A percentile compares a stretch with the other conserved stretches of the same genome.
Conservation (phyloP, 2,888 invertebrate genomes). For the Megamerina dolium region DNA sequence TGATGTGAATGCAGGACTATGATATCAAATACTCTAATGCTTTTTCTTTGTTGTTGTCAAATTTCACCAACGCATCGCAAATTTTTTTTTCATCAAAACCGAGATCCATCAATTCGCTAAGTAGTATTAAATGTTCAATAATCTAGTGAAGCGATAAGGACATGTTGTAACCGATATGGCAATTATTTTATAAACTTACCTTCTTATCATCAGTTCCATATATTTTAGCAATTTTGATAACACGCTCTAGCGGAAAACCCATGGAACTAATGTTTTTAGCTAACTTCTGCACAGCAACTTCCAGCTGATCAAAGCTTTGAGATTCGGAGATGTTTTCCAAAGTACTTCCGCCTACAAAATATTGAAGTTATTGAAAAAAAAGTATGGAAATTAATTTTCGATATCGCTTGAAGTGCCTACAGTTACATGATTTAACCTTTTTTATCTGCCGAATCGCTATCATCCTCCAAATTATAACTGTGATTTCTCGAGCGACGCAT, state of each 20-base stretch:
- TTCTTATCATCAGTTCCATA: constrained; percentile 80
- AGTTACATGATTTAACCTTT: too few species aligned
- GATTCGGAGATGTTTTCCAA: not conserved
- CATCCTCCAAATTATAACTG: constrained; percentile 50
- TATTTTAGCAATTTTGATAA: constrained; percentile 70
- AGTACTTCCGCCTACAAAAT: not conserved
- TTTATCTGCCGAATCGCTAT: too few species aligned
- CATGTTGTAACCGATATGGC: not conserved
- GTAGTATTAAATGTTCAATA: constrained; percentile 73
- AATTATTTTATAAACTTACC: constrained; percentile 49
- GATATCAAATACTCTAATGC: constrained; percentile 77
- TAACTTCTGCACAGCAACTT: constrained; percentile 56
- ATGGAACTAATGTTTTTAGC: constrained; percentile 73
- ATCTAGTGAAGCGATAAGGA: constrained; percentile 53
- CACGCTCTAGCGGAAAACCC: constrained; percentile 81
- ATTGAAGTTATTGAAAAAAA: too few species aligned
- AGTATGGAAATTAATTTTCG: too few species aligned
- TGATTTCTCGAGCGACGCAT: constrained; percentile 53
- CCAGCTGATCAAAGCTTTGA: constrained; percentile 15
- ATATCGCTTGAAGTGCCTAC: too few species aligned
- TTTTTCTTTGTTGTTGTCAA: constrained; percentile 77
- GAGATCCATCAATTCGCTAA: constrained; percentile 72
- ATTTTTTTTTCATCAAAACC: constrained; percentile 75
- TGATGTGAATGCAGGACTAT: constrained; percentile 47
- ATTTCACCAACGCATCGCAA: constrained; percentile 66